phyloP scores from a whole-genome alignment of 1,140 invertebrate species.

The Antheraea mylitta region DNA sequence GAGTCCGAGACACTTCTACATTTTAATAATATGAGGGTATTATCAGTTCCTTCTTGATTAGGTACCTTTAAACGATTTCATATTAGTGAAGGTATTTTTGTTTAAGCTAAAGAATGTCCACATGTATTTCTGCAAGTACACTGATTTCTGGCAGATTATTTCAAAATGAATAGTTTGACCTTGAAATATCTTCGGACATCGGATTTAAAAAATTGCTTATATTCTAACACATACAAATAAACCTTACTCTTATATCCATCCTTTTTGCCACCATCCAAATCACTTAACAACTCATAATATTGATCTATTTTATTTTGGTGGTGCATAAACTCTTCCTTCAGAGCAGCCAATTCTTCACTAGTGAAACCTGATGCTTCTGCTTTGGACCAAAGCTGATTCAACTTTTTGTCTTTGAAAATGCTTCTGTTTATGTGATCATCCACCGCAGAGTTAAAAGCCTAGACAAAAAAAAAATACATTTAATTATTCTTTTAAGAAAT shows the following conservation, averaged over 20 bases:
- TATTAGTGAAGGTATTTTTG: too few species aligned
- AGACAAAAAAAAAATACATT: conserved; percentile 18
- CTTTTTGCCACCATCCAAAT: conserved; percentile 80
- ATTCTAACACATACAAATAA: neutral
- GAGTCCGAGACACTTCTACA: too few species aligned
- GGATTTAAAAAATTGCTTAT: too few species aligned
- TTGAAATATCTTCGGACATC: too few species aligned
- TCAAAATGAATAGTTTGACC: too few species aligned
- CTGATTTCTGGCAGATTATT: too few species aligned
- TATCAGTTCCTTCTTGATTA: too few species aligned
- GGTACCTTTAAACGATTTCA: too few species aligned
- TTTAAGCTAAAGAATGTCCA: too few species aligned
- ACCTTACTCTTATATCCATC: conserved; percentile 83
- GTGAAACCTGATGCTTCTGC: conserved; percentile 92
- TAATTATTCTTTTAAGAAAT: neutral
- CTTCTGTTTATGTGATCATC: conserved; percentile 85
- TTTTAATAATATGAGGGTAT: too few species aligned
- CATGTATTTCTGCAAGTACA: too few species aligned
- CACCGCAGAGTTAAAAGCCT: conserved; percentile 80
- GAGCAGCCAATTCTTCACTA: conserved; percentile 87
- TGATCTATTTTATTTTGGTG: conserved; percentile 96
- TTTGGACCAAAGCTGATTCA: conserved; percentile 94
- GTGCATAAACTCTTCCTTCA: conserved; percentile 94
- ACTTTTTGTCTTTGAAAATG: conserved; percentile 93
- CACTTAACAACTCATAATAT: conserved; percentile 89